Evolutionary conservation across 2,113 vertebrate genomes (phyloP).

Genomic region (Serinus canaria): DNA sequence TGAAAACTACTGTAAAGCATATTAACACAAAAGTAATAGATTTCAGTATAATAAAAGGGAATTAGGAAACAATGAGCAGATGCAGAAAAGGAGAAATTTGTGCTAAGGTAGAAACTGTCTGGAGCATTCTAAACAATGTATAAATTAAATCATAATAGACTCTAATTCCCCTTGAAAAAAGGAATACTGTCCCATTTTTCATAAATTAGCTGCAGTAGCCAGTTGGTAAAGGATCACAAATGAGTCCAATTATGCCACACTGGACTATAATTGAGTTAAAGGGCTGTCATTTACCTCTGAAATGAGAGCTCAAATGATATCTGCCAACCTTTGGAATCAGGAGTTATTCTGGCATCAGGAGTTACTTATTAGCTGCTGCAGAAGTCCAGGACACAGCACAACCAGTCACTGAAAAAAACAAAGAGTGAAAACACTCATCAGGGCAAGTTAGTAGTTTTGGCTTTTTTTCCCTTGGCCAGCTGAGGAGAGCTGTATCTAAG

Average conservation of each 20-base stretch:
- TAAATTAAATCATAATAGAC: neutral
- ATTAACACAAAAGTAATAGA: neutral
- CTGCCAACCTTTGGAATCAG: conserved; percentile 23
- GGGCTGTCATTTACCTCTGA: neutral
- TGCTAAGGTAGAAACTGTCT: neutral
- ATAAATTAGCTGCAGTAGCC: neutral
- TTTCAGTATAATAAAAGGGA: neutral
- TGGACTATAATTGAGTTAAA: neutral
- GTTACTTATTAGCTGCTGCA: conserved; percentile 38
- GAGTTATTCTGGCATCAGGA: neutral
- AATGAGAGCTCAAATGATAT: neutral
- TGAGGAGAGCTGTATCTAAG: neutral
- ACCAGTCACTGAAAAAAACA: neutral
- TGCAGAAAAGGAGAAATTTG: neutral
- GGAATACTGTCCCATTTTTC: neutral
- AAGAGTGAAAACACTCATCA: conserved; percentile 16
- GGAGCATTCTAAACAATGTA: neutral
- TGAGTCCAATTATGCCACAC: neutral
- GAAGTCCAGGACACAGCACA: neutral
- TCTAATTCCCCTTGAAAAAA: neutral
- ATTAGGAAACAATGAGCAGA: neutral
- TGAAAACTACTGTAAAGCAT: neutral
- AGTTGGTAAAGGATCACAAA: neutral
- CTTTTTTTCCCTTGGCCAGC: neutral
- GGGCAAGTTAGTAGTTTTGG: neutral